Evolutionary conservation across 2,888 invertebrate genomes (phyloP), one percentile per base, ranked within the genome.

Genomic region (Blastobasis lacticolella): DNA sequence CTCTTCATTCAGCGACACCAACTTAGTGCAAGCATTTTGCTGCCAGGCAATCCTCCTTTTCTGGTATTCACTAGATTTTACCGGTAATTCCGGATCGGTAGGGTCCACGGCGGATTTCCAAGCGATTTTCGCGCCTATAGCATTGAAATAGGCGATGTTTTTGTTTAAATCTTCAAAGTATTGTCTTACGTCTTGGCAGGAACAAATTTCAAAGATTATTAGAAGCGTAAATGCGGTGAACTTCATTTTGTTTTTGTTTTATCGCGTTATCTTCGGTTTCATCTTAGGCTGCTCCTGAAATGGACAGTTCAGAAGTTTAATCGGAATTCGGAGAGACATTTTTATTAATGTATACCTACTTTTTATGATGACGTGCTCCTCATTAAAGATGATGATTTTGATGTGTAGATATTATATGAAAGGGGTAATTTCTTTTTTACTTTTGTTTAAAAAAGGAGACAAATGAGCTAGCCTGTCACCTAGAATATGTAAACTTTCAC

Each of bases 21-120:
- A 56, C 48, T 59, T 59, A 38, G 59, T 57, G 51, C 89, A 89
- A 0, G 61, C 63, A 42, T 53, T 59, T 6, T 72, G 66, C 59
- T 81, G 77, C 88, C 88, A 85, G 52, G 37, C 43, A 40, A 81
- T 62, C 38, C 68, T 59, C n/a, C 67, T 62, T 52, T 63, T 67
- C 55, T 81, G 79, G 49, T 75, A 81, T 23, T 58, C 60, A 1
- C 70, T 65, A 10, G 76, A 70, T 53, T 61, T 71, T 4, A 49
- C 51, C 1, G 68, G 57, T 5, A 81, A 53, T 10, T 71, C 69
- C 1, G 66, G 59, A 51, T 78, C 69, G 53, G 58, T 60, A 59
- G 84, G 75, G 9, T 79, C 61, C 0, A 82, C 48, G 5, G 81
- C 77, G 8, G 77, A 71, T 9, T 73, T 66, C 90, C 90, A 90